Percentiles rank a stretch among this genome's conserved stretches.
These are phyloP conservation scores for Mus minutoides DNA, from an alignment of 2,797 vertebrate genomes.

Conservation along the genomic window DNA sequence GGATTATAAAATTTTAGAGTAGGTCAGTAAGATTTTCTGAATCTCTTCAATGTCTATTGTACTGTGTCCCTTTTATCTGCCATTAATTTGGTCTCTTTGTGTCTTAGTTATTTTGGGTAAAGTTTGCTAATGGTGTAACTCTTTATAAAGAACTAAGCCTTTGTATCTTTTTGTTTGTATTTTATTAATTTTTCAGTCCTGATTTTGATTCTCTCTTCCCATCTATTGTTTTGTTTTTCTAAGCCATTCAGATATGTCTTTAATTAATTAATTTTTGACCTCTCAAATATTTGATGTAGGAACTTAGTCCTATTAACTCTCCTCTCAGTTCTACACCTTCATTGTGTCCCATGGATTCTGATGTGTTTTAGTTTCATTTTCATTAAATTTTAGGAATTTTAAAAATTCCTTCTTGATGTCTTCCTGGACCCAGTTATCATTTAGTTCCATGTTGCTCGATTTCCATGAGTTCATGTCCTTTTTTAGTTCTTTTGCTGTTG, in stretches of 20 bases:
- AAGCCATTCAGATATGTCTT: not conserved
- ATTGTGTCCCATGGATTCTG: not conserved
- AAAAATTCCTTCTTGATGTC: not conserved
- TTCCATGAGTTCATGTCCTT: not conserved
- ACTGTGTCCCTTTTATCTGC: not conserved
- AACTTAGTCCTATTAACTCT: not conserved
- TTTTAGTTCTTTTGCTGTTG: not conserved
- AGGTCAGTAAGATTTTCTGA: not conserved
- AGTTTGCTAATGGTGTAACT: not conserved
- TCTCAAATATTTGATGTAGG: not conserved
- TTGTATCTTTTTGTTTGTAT: not conserved
- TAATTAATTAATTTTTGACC: not conserved
- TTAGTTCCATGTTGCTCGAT: not conserved
- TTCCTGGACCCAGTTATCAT: not conserved
- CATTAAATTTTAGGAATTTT: not conserved
- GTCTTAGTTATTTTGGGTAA: not conserved
- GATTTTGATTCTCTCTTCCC: not conserved
- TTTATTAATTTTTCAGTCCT: not conserved
- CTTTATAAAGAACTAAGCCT: not conserved
- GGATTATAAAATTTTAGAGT: not conserved
- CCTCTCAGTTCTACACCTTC: not conserved
- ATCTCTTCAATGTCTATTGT: not conserved
- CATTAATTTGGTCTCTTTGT: not conserved
- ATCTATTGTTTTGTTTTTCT: not conserved
- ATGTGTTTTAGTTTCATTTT: not conserved